Percentiles rank a stretch among this genome's conserved stretches.
Conservation (phyloP, 2,113 vertebrate species). For the Loxodonta africana region DNA sequence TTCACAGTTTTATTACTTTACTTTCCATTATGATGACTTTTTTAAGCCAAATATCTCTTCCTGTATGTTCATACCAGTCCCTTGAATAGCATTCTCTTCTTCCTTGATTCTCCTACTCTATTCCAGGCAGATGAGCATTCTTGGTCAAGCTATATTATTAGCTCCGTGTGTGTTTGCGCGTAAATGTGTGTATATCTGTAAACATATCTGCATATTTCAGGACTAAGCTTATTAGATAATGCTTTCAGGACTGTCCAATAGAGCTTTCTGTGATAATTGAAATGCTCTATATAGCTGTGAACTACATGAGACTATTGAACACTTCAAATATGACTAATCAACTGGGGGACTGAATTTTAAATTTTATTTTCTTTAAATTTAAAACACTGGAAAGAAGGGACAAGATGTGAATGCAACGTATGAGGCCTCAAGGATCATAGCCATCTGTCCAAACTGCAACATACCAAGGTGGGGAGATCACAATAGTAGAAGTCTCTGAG, state of each 20-base stretch:
- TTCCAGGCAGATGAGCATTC: neutral
- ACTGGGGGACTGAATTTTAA: conserved; percentile 7
- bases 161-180: neutral
- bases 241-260: neutral
- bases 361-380: conserved; percentile 31
- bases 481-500: neutral
- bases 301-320: neutral
- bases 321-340: neutral
- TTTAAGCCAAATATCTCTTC: conserved; percentile 57
- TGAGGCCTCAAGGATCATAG: neutral
- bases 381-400: neutral
- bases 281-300: neutral
- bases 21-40: conserved; percentile 66
- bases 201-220: neutral
- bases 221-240: neutral
- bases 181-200: neutral
- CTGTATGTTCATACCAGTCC: conserved; percentile 26
- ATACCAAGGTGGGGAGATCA: neutral
- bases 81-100: neutral
- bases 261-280: neutral
- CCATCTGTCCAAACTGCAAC: neutral
- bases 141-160: neutral
- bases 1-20: conserved; percentile 63
- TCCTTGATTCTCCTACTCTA: neutral
- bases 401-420: neutral